Base-by-base conservation (phyloP, 2,113 vertebrate species). In the Gopherus evgoodei region DNA sequence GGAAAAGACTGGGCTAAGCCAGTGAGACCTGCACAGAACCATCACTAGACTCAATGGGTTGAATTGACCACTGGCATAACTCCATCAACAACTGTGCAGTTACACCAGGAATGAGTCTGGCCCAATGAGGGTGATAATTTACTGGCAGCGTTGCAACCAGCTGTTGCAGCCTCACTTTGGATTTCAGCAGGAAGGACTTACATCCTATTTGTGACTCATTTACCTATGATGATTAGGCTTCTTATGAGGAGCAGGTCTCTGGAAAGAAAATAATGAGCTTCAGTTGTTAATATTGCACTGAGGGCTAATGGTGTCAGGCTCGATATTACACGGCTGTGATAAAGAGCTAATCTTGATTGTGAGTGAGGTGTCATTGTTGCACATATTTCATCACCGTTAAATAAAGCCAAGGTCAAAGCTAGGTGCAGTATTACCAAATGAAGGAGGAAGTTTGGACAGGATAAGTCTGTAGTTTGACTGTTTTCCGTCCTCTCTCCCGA, bases 251-350 rank as follows among this genome's bases (percentile, higher is more conserved):
- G 89, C 93, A 79, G 53, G 79, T 89, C 92, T 90, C 94, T 11
- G 42, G 91, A 91, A 85, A 90, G 72, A 93, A 94, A 96, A 92
- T 92, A 69, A 78, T 69, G 91, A 91, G 75, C 90, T 87, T 87
- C 88, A 90, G 82, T 96, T 97, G 97, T 95, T 93, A 85, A 90
- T 96, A 95, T 95, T 97, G 96, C 96, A 93, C 93, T 96, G 96
- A 10, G 49, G 86, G 93, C 93, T 95, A 96, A 97, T 93, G 93
- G 91, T 85, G 72, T 94, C 81, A 93, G 96, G 93, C 94, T 96
- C 96, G 94, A 92, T 84, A 35, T 94, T 97, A 97, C 97, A 98
- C 95, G 97, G 92, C 94, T 1, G 72, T 95, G 88, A 94, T 95
- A 93, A 96, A 93, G 31, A 97, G 94, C 86, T 92, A 90, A 95